Percentiles rank a stretch among this genome's conserved stretches.
Conservation (phyloP, 1,140 invertebrate genomes). For the Bicyclus anynana region DNA sequence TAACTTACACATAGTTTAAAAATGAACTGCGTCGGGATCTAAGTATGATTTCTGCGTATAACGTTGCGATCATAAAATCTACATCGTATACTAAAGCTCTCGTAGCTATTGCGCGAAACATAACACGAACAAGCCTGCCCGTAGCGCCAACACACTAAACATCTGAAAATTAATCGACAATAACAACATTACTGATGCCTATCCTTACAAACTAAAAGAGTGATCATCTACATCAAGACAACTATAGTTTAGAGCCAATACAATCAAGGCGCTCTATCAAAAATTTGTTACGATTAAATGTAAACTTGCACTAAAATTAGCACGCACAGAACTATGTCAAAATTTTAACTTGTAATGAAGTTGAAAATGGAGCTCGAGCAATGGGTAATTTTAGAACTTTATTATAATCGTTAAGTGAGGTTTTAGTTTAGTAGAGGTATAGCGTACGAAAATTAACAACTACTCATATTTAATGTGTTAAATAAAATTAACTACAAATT, state of each 20-base stretch:
- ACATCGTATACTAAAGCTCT: constrained; percentile 17
- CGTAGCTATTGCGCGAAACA: constrained; percentile 14
- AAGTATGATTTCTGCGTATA: not conserved
- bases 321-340: not conserved
- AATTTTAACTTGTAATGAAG: too few species aligned
- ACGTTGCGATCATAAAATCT: constrained; percentile 4
- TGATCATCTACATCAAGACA: not conserved
- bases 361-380: not conserved
- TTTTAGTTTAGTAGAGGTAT: not conserved
- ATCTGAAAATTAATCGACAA: constrained; percentile 41
- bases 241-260: not conserved
- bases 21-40: not conserved
- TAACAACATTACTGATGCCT: constrained; percentile 15
- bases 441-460: not conserved
- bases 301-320: not conserved
- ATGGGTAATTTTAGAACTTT: not conserved
- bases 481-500: constrained; percentile 8
- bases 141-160: constrained; percentile 34
- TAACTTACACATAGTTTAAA: not conserved
- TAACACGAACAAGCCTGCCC: constrained; percentile 36
- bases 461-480: not conserved
- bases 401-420: not conserved
- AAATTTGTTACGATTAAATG: not conserved
- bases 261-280: not conserved
- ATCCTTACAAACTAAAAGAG: constrained; percentile 7